Conservation (phyloP, 2,113 vertebrate genomes). For the Crotalus horridus region DNA sequence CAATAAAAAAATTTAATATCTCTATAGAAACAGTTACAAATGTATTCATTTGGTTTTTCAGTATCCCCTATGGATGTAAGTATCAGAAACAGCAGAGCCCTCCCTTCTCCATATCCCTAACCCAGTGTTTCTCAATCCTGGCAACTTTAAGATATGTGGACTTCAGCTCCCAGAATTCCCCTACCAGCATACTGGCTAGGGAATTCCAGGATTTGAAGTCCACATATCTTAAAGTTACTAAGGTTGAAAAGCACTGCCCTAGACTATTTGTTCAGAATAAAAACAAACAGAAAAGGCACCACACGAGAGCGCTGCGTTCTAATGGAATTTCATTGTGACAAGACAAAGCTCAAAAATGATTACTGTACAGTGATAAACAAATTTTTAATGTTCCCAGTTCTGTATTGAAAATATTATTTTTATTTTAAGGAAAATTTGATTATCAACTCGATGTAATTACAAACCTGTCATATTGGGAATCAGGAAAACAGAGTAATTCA, state of each 20-base stretch:
- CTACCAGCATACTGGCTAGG: neutral
- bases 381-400: slow-evolving; percentile 44
- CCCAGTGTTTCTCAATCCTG: neutral
- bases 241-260: neutral
- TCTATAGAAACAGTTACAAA: slow-evolving; percentile 78
- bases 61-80: slow-evolving; percentile 44
- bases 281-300: slow-evolving; percentile 64
- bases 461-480: slow-evolving; percentile 60
- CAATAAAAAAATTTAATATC: slow-evolving; percentile 72
- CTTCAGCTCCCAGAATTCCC: neutral
- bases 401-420: slow-evolving; percentile 56
- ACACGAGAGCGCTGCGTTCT: slow-evolving; percentile 53
- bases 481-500: slow-evolving; percentile 59
- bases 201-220: neutral
- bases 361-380: slow-evolving; percentile 58
- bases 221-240: neutral
- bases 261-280: slow-evolving; percentile 44
- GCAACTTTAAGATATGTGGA: neutral
- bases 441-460: slow-evolving; percentile 55
- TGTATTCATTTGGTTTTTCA: slow-evolving; percentile 70
- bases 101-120: slow-evolving; percentile 20
- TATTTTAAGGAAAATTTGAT: slow-evolving; percentile 57
- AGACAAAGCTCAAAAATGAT: slow-evolving; percentile 61
- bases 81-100: slow-evolving; percentile 53
- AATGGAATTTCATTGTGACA: slow-evolving; percentile 55